Evolutionary conservation across 2,888 invertebrate genomes (phyloP).

Genomic region (Brachyptera risi): DNA sequence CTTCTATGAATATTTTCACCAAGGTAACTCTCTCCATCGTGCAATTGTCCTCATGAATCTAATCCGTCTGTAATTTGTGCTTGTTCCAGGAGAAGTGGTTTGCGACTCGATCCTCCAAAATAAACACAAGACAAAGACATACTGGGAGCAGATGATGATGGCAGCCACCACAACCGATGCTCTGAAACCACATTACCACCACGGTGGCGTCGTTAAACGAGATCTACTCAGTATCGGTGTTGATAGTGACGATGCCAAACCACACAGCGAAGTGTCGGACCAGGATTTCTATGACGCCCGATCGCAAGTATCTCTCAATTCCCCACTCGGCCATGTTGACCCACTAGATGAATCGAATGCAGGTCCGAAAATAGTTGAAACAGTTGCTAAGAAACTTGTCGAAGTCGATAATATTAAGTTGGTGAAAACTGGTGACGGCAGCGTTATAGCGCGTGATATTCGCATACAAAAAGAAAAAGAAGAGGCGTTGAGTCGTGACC

Average conservation of each 20-base stretch:
- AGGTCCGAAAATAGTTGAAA: constrained; percentile 33
- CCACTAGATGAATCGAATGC: constrained; percentile 19
- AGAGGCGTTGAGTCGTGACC: constrained; percentile 40
- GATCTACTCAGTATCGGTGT: constrained; percentile 4
- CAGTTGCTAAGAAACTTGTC: constrained; percentile 28
- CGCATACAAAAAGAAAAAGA: constrained; percentile 47
- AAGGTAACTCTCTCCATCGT: too few relatives aligned
- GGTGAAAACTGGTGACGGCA: constrained; percentile 37
- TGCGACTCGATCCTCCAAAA: constrained; percentile 40
- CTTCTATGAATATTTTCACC: too few relatives aligned
- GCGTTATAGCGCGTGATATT: constrained; percentile 48
- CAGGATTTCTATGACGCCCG: constrained; percentile 32
- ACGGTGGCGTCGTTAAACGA: background rate
- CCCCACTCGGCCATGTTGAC: constrained; percentile 19
- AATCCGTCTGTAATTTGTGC: too few relatives aligned
- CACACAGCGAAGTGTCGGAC: constrained; percentile 32
- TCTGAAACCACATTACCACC: constrained; percentile 1
- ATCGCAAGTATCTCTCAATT: constrained; percentile 28
- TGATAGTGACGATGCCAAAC: constrained; percentile 23
- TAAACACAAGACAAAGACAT: constrained; percentile 40
- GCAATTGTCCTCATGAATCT: too few relatives aligned
- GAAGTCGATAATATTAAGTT: constrained; percentile 18
- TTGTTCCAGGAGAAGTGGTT: constrained; percentile 39
- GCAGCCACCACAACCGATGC: constrained; percentile 32
- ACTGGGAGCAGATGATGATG: constrained; percentile 41